Evolutionary conservation across 1,140 invertebrate species (phyloP).

Genomic region (Drosophila mojavensis): DNA sequence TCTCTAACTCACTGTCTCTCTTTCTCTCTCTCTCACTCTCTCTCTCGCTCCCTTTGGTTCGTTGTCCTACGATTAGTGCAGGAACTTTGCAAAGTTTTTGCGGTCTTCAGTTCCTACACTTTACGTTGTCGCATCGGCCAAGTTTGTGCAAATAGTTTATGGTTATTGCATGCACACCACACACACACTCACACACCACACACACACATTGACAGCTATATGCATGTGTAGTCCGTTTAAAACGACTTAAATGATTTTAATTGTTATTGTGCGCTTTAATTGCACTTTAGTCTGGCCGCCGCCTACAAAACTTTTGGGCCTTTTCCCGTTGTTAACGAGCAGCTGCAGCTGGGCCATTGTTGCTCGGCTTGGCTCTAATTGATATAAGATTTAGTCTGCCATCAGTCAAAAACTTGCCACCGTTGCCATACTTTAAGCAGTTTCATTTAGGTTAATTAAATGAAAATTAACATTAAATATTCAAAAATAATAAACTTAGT

Average conservation of each 20-base stretch:
- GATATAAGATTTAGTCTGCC: conserved; percentile 19
- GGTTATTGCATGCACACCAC: conserved; percentile 62
- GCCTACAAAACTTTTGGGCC: conserved; percentile 32
- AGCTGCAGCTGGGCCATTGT: conserved; percentile 8
- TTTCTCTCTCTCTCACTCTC: not conserved
- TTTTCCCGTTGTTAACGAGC: conserved; percentile 27
- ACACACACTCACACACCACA: conserved; percentile 15
- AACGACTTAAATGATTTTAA: conserved; percentile 70
- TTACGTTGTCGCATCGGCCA: conserved; percentile 64
- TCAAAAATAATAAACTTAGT: too few relatives aligned
- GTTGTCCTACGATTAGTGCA: conserved; percentile 68
- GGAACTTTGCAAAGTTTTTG: conserved; percentile 73
- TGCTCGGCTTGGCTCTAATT: conserved; percentile 19
- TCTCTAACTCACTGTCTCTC: not conserved
- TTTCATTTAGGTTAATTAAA: conserved; percentile 1
- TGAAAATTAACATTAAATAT: too few relatives aligned
- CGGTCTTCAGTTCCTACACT: conserved; percentile 60
- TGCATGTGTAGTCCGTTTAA: conserved; percentile 8
- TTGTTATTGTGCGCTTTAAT: conserved; percentile 74
- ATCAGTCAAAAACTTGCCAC: not conserved
- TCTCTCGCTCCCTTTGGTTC: not conserved
- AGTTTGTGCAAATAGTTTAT: conserved; percentile 81
- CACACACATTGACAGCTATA: conserved; percentile 2
- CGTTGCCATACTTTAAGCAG: not conserved
- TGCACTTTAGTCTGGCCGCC: conserved; percentile 39